A percentile compares a stretch with the other conserved stretches of the same genome.
Evolutionary conservation across 2,888 invertebrate species (phyloP).

Genomic region (Eumerus sabulonum): DNA sequence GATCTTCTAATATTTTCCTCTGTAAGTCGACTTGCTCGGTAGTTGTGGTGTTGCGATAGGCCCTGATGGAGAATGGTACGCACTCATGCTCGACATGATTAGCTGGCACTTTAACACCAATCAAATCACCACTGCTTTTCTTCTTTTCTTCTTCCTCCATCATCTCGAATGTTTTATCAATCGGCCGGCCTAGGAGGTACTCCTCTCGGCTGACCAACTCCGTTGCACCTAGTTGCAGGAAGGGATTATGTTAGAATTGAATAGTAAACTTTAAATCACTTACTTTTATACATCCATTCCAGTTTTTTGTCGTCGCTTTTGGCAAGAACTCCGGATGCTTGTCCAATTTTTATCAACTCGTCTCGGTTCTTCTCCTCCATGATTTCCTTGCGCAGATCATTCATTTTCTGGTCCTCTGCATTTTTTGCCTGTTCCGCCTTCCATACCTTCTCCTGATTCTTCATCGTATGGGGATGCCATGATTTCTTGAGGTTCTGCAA

Average conservation of each 20-base stretch:
- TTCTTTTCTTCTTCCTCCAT: constrained; percentile 82
- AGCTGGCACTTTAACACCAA: constrained; percentile 80
- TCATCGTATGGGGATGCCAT: constrained; percentile 89
- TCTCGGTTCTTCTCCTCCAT: constrained; percentile 84
- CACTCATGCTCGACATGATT: constrained; percentile 87
- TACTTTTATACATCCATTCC: constrained; percentile 93
- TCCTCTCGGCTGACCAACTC: constrained; percentile 87
- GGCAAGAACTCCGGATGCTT: constrained; percentile 80
- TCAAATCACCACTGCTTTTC: constrained; percentile 70
- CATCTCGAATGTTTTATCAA: constrained; percentile 88
- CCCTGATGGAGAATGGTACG: constrained; percentile 86
- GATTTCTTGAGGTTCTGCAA: constrained; percentile 87
- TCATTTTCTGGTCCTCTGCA: constrained; percentile 84
- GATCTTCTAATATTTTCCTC: constrained; percentile 95
- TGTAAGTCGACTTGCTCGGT: constrained; percentile 90
- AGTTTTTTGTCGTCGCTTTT: constrained; percentile 81
- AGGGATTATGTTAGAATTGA: not conserved
- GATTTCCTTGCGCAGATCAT: constrained; percentile 84
- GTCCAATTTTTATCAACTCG: constrained; percentile 83
- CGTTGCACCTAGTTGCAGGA: constrained; percentile 70
- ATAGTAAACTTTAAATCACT: constrained; percentile 16
- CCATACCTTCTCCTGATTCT: constrained; percentile 89
- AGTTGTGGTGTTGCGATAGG: constrained; percentile 78
- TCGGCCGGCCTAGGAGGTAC: constrained; percentile 88
- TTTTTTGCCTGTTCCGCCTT: constrained; percentile 87